Percentiles rank a stretch among this genome's conserved stretches.
Conservation (phyloP, 2,888 invertebrate genomes). For the Sisyra terminalis region DNA sequence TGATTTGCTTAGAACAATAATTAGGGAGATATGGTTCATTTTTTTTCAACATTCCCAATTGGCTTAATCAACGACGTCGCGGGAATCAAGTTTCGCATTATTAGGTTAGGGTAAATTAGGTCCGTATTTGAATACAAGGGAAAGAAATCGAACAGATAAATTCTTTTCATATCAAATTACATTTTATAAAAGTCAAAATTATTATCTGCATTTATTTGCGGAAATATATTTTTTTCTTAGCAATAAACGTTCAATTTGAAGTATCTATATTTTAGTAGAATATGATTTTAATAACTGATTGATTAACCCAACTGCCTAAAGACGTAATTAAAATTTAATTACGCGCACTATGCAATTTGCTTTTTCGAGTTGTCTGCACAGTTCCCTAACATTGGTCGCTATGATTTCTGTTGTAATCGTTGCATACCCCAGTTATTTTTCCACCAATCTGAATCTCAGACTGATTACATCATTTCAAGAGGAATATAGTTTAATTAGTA, state of each 20-base stretch:
- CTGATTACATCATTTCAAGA: no score
- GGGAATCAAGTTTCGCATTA: conserved; percentile 15
- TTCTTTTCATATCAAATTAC: neutral
- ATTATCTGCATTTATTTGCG: no score
- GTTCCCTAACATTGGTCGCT: no score
- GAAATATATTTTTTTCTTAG: no score
- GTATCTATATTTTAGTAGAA: no score
- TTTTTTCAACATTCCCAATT: conserved; percentile 11
- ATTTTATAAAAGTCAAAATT: neutral
- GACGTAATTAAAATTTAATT: conserved; percentile 10
- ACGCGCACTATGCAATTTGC: neutral
- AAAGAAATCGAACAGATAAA: neutral
- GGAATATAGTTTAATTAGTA: no score
- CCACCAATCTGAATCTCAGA: no score
- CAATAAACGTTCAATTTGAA: no score
- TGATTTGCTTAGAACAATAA: neutral
- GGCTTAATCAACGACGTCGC: conserved; percentile 14
- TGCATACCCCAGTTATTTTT: no score
- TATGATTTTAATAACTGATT: conserved; percentile 6
- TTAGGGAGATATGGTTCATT: conserved; percentile 5
- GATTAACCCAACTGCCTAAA: conserved; percentile 8
- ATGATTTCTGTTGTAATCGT: no score
- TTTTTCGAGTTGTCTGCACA: no score
- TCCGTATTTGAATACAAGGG: neutral
- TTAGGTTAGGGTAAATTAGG: conserved; percentile 14